Conservation (phyloP, 2,888 invertebrate genomes). For the Argynnis bischoffii region DNA sequence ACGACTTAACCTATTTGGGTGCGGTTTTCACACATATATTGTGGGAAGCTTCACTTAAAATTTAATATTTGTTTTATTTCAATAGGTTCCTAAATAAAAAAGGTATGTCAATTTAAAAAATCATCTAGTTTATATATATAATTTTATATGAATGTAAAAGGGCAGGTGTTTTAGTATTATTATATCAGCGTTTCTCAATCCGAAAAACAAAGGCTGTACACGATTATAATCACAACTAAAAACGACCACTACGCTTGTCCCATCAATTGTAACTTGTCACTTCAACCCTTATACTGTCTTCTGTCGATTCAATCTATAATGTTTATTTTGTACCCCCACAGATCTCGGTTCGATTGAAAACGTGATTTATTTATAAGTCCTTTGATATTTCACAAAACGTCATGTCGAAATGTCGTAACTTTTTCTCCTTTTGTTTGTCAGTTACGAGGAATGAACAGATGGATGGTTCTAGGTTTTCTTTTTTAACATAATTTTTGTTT, state of each 20-base stretch:
- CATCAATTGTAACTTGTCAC: conserved; percentile 27
- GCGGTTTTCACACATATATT: no score
- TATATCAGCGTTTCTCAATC: not conserved
- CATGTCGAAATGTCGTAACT: conserved; percentile 22
- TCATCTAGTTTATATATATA: no score
- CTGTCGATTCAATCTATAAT: conserved; percentile 29
- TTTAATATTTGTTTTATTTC: no score
- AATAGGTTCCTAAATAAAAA: no score
- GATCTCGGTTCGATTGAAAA: conserved; percentile 19
- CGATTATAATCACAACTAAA: conserved; percentile 6
- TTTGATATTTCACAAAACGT: conserved; percentile 21
- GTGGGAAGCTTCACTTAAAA: no score
- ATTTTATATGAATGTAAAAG: no score
- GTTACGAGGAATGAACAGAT: conserved; percentile 9
- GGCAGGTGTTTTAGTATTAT: no score
- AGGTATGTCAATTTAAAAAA: no score
- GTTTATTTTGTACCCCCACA: conserved; percentile 36
- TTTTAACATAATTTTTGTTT: not conserved
- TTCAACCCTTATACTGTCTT: conserved; percentile 25
- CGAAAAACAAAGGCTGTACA: not conserved
- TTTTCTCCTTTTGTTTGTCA: conserved; percentile 12
- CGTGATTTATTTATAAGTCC: conserved; percentile 24
- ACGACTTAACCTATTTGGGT: no score
- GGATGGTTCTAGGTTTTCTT: conserved; percentile 1
- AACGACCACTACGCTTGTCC: conserved; percentile 9